Evolutionary conservation across 2,888 invertebrate genomes (phyloP), one percentile per base, ranked within the genome.

Genomic region (Apotomis capreana): DNA sequence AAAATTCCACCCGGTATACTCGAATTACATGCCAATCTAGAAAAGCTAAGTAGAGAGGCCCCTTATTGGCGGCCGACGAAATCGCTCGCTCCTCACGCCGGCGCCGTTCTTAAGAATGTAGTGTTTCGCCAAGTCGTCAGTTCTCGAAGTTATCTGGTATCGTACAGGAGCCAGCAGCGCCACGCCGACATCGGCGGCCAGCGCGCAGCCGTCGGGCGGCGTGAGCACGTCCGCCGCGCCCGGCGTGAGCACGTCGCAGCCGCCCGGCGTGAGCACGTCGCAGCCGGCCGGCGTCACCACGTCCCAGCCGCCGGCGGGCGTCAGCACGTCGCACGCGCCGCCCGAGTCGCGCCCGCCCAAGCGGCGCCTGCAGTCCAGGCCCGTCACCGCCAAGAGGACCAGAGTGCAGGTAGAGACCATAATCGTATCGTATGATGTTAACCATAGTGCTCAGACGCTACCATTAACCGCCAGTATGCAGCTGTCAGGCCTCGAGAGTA

Each of bases 331-430:
- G 0, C 81, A 81, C 74, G 83, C 90, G 58, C 90, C 90, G 63
- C 84, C 88, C 5, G 91, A 91, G 70, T 84, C 87, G 12, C 87
- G 92, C 40, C 89, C 91, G 1, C 76, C 82, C 59, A 93, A 93
- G 76, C 86, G 92, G 1, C 88, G 92, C 44, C 79, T 92, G 64
- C 90, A 91, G 76, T 81, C 89, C 61, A 84, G 92, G 15, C 89
- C 89, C 0, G 87, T 94, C 75, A 90, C 93, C 58, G 89, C 90
- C 46, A 95, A 95, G 80, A 85, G 95, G 76, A 93, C 94, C 0
- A 85, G 95, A 63, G 89, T 94, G 60, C 94, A 94, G 87, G 94
- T 94, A 84, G 75, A 40, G 5, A 5, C 40, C 5, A 40, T 6
- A 40, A 6, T 6, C 6, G 6, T 40, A 40, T 5, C n/a, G n/a